Percentiles rank a stretch among this genome's conserved stretches.
Conservation (phyloP, 2,113 vertebrate species). For the Rhynchomys soricoides region DNA sequence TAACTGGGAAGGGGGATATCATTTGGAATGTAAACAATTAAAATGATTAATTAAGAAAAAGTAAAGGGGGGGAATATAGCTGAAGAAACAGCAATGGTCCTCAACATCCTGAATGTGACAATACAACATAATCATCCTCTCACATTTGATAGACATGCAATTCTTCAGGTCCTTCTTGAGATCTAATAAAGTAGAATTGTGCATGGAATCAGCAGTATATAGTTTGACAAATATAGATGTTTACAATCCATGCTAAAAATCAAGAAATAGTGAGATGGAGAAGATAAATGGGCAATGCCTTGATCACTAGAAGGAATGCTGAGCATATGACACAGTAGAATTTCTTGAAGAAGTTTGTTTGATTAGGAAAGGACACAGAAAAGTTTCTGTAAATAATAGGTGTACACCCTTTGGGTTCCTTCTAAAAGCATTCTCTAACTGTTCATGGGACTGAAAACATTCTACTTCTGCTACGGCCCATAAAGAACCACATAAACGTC, state of each 20-base stretch:
- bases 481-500: background rate
- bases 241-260: background rate
- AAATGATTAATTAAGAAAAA: no score
- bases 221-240: background rate
- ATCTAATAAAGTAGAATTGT: background rate
- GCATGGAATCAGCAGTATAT: background rate
- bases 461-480: background rate
- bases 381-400: background rate
- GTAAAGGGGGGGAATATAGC: no score
- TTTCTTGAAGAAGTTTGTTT: background rate
- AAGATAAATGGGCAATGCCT: background rate
- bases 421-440: background rate
- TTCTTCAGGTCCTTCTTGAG: background rate
- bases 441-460: accelerated
- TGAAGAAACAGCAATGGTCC: background rate
- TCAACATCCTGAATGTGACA: background rate
- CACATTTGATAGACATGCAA: background rate
- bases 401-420: background rate
- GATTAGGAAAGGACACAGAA: background rate
- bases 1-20: no score
- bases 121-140: background rate
- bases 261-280: background rate
- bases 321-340: no score
- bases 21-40: no score
- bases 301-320: background rate